Base-by-base conservation (phyloP, 2,888 invertebrate genomes). In the Anaspis maculata region DNA sequence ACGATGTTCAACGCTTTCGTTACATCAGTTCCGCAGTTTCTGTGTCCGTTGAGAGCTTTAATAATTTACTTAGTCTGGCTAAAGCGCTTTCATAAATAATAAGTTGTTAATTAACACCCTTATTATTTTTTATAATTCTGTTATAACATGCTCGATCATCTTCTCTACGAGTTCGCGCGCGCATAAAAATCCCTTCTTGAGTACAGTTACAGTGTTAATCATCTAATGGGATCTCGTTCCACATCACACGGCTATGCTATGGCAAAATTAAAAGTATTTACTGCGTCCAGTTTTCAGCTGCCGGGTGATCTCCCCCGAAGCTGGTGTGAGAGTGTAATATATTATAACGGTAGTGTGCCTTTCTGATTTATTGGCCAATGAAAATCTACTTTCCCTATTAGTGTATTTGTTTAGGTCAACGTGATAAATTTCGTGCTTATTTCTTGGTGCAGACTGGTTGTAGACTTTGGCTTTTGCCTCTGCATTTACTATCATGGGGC, bases 381-480 rank as follows among this genome's bases (percentile, higher is more conserved):
- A 32, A 25, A 28, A 32, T 15, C 21, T 30, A 25, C 30, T 25
- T 24, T 22, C 33, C 13, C 15, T 30, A 26, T 27, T 22, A 30
- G 25, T 27, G 14, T 32, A 36, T 28, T 37, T 32, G 25, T 28
- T 32, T 37, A 27, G 32, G 32, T 15, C 14, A 10, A 15, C 27
- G 27, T 37, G 29, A 38, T 38, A 34, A 34, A 38, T 38, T 38
- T 19, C 19, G 34, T 38, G 30, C 32, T 38, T 38, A 38, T 38
- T 38, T 27, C 34, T 27, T 27, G 33, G 21, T 23, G n/a, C n/a
- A n/a, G n/a, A n/a, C n/a, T n/a, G n/a, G n/a, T n/a, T n/a, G n/a
- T n/a, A n/a, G n/a, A n/a, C n/a, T n/a, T n/a, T n/a, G n/a, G n/a
- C n/a, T n/a, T n/a, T n/a, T n/a, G n/a, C n/a, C n/a, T n/a, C 26